Evolutionary conservation across 1,140 invertebrate species (phyloP), one percentile per base, ranked within the genome.

Genomic region (Leptinotarsa defecta): DNA sequence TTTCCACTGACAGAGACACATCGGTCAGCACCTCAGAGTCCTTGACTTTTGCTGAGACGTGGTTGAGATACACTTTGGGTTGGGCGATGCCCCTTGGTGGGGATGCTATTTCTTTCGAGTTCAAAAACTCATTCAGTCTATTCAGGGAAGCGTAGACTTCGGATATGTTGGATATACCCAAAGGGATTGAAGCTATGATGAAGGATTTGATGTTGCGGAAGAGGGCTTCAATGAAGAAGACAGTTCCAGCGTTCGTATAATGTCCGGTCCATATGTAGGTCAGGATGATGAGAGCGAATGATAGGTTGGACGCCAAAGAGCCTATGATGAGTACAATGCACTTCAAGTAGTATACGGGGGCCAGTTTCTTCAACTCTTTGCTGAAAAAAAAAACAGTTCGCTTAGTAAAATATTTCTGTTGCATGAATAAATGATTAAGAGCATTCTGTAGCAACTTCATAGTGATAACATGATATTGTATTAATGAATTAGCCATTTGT

Each of bases 191-290:
- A 17, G 93, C 90, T 0, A 93, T 92, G 85, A 94, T 90, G 0
- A 91, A 92, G 75, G 91, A 89, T 48, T 92, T 89, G 11, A 94
- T 82, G 79, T 91, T 90, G 74, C 91, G 91, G 77, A 93, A 94
- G 79, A 92, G 93, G 0, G 91, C 90, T 3, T 92, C 92, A 4
- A 94, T 87, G 3, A 93, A 91, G 82, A 93, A 94, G 0, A 93
- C 91, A 83, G 90, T 93, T 75, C 94, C 90, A 1, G 95, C 93
- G 0, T 90, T 93, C 3, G 95, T 86, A 57, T 90, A 85, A 75
- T 90, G 87, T 0, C 89, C 89, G 13, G 91, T 85, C 0, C 93
- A 87, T 5, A 95, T 89, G 80, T 92, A 95, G 0, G 91, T 89
- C n/a, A 96, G 85, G 24, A 97, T 91, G 2, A 92, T 63, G 49